Evolutionary conservation across 2,888 invertebrate species (phyloP).

Genomic region (Mythimna lalbum): DNA sequence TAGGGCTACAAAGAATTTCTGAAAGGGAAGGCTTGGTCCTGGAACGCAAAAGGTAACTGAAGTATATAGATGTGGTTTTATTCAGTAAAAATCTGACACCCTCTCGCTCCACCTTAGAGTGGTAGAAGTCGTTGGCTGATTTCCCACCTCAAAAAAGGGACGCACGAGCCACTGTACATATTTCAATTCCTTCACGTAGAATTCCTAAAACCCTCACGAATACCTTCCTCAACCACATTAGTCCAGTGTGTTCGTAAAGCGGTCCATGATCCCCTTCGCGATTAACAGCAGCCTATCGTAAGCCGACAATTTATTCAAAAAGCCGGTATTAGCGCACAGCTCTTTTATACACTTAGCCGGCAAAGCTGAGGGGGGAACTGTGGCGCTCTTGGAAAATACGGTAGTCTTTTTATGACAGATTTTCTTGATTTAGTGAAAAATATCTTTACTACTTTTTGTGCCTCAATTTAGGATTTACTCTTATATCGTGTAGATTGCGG

Average conservation of each 20-base stretch:
- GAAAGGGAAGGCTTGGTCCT: no score
- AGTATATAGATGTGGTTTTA: no score
- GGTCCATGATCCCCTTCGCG: slow-evolving; percentile 39
- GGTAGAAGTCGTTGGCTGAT: no score
- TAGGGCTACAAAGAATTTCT: no score
- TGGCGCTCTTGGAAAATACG: neutral
- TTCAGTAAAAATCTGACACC: no score
- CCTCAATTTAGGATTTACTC: no score
- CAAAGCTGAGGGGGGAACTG: neutral
- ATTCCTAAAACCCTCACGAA: slow-evolving; percentile 13
- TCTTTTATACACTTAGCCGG: slow-evolving; percentile 17
- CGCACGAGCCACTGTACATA: neutral
- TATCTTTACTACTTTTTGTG: neutral
- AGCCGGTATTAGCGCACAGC: slow-evolving; percentile 12
- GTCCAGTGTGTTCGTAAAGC: slow-evolving; percentile 1
- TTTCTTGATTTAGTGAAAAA: slow-evolving; percentile 8
- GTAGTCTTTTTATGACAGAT: neutral
- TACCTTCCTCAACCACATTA: neutral
- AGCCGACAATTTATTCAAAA: slow-evolving; percentile 48
- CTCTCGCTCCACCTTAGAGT: no score
- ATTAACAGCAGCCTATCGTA: slow-evolving; percentile 44
- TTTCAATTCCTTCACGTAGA: neutral
- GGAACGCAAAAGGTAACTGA: no score
- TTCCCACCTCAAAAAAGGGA: no score
- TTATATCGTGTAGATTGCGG: no score